phyloP scores from a whole-genome alignment of 1,140 invertebrate species.

The Zaprionus ghesquierei region DNA sequence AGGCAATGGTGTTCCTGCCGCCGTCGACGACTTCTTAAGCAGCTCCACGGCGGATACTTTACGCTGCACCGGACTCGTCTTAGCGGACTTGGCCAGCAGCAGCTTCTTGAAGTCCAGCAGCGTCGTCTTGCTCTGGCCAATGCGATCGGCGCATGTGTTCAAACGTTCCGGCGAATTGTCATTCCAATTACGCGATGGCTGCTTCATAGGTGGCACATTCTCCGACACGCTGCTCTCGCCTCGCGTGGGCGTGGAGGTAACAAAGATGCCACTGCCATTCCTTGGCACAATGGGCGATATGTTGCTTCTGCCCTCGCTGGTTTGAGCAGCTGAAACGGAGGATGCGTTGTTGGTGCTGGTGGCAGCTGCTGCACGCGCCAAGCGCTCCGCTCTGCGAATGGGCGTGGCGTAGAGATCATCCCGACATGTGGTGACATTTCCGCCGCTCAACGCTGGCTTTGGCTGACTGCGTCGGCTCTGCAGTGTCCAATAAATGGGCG shows the following conservation, averaged over 20 bases:
- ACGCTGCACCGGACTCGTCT: conserved; percentile 83
- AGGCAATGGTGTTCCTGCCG: not conserved
- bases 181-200: conserved; percentile 67
- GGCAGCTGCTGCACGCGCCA: conserved; percentile 57
- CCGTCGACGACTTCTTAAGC: conserved; percentile 85
- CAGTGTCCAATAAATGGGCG: conserved; percentile 82
- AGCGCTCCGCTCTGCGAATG: conserved; percentile 69
- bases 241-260: conserved; percentile 84
- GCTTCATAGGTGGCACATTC: conserved; percentile 67
- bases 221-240: conserved; percentile 15
- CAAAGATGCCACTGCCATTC: conserved; percentile 81
- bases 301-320: conserved; percentile 62
- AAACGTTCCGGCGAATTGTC: conserved; percentile 84
- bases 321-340: not conserved
- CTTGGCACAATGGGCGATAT: conserved; percentile 87
- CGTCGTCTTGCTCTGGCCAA: conserved; percentile 87
- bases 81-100: conserved; percentile 85
- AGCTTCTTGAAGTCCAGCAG: conserved; percentile 92
- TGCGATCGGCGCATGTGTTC: conserved; percentile 84
- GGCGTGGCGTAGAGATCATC: conserved; percentile 82
- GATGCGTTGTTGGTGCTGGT: too few relatives aligned
- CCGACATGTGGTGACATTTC: conserved; percentile 56
- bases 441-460: conserved; percentile 35
- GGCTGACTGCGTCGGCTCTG: conserved; percentile 73
- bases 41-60: conserved; percentile 92